Evolutionary conservation across 2,888 invertebrate genomes (phyloP), one percentile per base, ranked within the genome.

Genomic region (Phyllotreta cruciferae): DNA sequence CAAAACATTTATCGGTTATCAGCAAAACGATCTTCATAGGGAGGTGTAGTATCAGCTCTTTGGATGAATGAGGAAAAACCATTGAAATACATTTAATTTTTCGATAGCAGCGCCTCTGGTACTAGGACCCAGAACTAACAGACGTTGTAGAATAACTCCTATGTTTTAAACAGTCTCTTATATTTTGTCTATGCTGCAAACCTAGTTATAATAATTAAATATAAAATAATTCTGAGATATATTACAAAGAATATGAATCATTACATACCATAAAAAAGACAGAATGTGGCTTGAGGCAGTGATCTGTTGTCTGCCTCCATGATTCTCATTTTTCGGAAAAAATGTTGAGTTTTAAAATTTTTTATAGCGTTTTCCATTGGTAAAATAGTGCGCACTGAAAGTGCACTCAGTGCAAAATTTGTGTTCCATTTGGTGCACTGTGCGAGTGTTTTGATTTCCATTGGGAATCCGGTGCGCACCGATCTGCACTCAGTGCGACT

Each of bases 281-380:
- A 50, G 24, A n/a, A 5, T 34, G 34, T 50, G 50, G 35, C 35
- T 50, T 50, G 50, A 13, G 50, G 50, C 50, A 36, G 35, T 50
- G 24, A 50, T 50, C 6, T 50, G 50, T 34, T 24, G 50, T 24
- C 35, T 50, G 34, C 50, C 50, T 50, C 50, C 50, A 50, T 34
- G 50, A 34, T 50, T 34, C 7, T 24, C 35, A 50, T 35, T 50
- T 9, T 50, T 35, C 1, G 50, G 50, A 50, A 10, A 50, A 34
- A 50, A 50, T 24, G 50, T 50, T 24, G 50, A 50, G 14, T 36
- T 13, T 24, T 11, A 6, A 9, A n/a, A 42, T 9, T n/a, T n/a
- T n/a, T n/a, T n/a, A 44, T 44, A 11, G 7, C 10, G 13, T 13
- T 11, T 44, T 44, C 14, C 44, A 24, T 24, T 44, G 44, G 44